These are phyloP conservation scores for Scaptomyza flava DNA, from an alignment of 2,888 invertebrate genomes.

Conservation along the genomic window DNA sequence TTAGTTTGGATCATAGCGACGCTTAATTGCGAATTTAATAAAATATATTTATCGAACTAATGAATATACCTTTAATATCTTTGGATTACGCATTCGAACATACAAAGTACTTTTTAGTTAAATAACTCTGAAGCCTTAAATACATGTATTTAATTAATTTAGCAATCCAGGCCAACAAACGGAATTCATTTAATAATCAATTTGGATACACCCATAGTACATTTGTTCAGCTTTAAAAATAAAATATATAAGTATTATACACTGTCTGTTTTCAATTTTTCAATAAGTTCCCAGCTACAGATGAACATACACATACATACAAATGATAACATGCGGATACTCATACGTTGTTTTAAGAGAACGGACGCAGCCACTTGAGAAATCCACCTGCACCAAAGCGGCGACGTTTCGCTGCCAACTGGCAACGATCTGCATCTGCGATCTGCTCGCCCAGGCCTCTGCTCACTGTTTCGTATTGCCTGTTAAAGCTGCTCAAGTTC, in stretches of 20 bases:
- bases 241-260: constrained; percentile 9
- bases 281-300: constrained; percentile 19
- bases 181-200: not conserved
- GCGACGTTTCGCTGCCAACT: constrained; percentile 30
- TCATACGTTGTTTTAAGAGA: constrained; percentile 39
- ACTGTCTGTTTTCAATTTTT: constrained; percentile 23
- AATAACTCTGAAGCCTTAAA: too few relatives aligned
- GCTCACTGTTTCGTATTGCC: not conserved
- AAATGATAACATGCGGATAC: constrained; percentile 3
- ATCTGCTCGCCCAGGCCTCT: constrained; percentile 34
- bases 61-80: too few relatives aligned
- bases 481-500: constrained; percentile 18
- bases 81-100: too few relatives aligned
- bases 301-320: constrained; percentile 6
- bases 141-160: too few relatives aligned
- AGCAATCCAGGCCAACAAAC: too few relatives aligned
- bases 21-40: too few relatives aligned
- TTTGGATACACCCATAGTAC: constrained; percentile 8
- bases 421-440: constrained; percentile 64
- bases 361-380: constrained; percentile 78
- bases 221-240: constrained; percentile 56
- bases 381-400: constrained; percentile 71
- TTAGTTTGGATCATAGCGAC: not conserved
- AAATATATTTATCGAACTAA: too few relatives aligned
- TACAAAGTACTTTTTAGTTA: too few relatives aligned